Evolutionary conservation across 2,888 invertebrate genomes (phyloP).

Genomic region (Caenorhabditis sinica): DNA sequence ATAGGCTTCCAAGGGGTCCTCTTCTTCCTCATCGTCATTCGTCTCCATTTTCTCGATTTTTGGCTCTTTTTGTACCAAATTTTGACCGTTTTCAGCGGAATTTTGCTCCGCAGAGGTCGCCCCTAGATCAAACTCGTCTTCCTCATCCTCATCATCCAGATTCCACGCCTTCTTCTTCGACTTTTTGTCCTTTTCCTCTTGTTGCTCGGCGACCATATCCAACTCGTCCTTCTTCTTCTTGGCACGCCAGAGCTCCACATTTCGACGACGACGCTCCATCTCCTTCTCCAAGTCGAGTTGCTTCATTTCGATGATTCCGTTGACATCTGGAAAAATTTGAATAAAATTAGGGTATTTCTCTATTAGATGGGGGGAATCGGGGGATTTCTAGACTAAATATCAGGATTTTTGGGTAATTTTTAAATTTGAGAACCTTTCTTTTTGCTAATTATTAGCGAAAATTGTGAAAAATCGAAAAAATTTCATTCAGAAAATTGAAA

Average conservation of each 20-base stretch:
- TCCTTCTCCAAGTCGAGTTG: slow-evolving; percentile 63
- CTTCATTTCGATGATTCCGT: slow-evolving; percentile 59
- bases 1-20: slow-evolving; percentile 97
- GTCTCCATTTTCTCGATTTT: slow-evolving; percentile 5
- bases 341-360: not conserved
- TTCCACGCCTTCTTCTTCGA: slow-evolving; percentile 91
- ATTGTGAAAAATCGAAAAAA: too few species aligned
- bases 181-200: slow-evolving; percentile 4
- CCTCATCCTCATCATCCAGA: slow-evolving; percentile 91
- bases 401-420: not conserved
- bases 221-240: slow-evolving; percentile 65
- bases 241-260: slow-evolving; percentile 72
- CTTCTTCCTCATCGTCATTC: slow-evolving; percentile 88
- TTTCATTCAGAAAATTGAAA: too few species aligned
- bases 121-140: slow-evolving; percentile 56
- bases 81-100: not conserved
- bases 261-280: slow-evolving; percentile 71
- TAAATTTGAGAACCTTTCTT: not conserved
- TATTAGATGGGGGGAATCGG: not conserved
- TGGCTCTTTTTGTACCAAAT: not conserved
- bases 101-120: too few species aligned
- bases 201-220: slow-evolving; percentile 44
- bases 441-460: not conserved
- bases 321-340: slow-evolving; percentile 26
- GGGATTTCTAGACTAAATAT: too few species aligned